Evolutionary conservation across 2,888 invertebrate genomes (phyloP).

Genomic region (Nowickia ferox): DNA sequence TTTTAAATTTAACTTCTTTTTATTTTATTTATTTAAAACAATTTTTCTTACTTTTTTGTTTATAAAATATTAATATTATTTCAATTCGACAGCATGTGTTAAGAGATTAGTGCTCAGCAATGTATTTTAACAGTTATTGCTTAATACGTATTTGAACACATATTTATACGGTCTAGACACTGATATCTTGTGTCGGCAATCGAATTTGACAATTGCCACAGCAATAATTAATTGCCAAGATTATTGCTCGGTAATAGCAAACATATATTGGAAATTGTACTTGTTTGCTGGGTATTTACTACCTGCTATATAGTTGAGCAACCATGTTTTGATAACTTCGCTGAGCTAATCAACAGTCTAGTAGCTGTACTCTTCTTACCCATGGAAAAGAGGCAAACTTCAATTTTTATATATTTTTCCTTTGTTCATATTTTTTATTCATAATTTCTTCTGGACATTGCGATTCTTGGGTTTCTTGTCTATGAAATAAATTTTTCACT

Average conservation of each 20-base stretch:
- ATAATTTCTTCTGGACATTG: constrained; percentile 36
- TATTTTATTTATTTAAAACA: too few species aligned
- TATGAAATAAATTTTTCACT: constrained; percentile 45
- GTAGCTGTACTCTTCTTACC: constrained; percentile 43
- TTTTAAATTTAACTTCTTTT: too few species aligned
- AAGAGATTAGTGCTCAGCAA: too few species aligned
- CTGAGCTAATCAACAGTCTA: too few species aligned
- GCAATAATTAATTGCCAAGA: not conserved
- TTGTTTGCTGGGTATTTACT: constrained; percentile 2
- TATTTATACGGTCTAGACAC: too few species aligned
- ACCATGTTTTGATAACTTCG: constrained; percentile 55
- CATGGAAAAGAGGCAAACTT: not conserved
- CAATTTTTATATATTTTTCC: not conserved
- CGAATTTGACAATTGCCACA: too few species aligned
- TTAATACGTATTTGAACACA: too few species aligned
- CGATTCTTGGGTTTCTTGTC: constrained; percentile 50
- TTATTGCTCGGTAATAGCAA: not conserved
- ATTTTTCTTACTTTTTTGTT: too few species aligned
- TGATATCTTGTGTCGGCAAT: too few species aligned
- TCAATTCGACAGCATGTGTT: too few species aligned
- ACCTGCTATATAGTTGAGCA: not conserved
- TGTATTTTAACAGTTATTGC: too few species aligned
- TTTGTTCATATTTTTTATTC: constrained; percentile 29
- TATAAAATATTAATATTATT: too few species aligned
- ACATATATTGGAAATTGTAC: not conserved